Percentiles rank a stretch among this genome's conserved stretches.
phyloP scores from a whole-genome alignment of 2,113 vertebrate species.

The Callipepla squamata region DNA sequence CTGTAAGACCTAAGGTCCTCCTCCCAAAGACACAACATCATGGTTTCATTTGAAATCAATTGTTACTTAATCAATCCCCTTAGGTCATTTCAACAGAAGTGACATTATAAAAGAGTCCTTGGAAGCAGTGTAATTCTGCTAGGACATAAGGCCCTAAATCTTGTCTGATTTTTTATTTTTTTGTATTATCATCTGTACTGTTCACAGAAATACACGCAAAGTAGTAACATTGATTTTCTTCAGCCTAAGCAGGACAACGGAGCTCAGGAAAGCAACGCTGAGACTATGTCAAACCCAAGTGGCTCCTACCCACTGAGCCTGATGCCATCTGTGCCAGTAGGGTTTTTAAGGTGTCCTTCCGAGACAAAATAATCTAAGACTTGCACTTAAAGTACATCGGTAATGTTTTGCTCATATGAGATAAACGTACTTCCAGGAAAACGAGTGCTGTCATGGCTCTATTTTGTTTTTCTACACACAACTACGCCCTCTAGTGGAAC shows the following conservation, averaged over 20 bases:
- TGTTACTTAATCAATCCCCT: neutral
- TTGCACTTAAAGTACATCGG: neutral
- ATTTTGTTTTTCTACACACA: conserved; percentile 4
- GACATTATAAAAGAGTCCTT: neutral
- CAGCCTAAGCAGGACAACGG: neutral
- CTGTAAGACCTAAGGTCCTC: neutral
- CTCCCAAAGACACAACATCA: neutral
- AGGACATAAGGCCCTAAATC: neutral
- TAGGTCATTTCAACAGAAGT: neutral
- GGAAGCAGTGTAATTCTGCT: neutral
- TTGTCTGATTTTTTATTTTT: neutral
- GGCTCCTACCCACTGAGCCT: neutral
- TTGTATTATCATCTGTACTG: accelerated
- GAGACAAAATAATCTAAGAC: neutral
- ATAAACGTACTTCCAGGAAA: neutral
- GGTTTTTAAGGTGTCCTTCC: neutral
- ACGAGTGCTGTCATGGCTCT: neutral
- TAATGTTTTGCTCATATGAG: neutral
- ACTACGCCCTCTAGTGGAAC: conserved; percentile 67
- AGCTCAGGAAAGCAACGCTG: neutral
- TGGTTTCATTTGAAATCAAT: neutral
- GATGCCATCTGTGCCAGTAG: neutral
- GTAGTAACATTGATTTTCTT: neutral
- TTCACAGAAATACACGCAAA: neutral
- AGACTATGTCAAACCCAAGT: neutral